Conservation (phyloP, 1,140 invertebrate genomes). For the Chymomyza costata region DNA sequence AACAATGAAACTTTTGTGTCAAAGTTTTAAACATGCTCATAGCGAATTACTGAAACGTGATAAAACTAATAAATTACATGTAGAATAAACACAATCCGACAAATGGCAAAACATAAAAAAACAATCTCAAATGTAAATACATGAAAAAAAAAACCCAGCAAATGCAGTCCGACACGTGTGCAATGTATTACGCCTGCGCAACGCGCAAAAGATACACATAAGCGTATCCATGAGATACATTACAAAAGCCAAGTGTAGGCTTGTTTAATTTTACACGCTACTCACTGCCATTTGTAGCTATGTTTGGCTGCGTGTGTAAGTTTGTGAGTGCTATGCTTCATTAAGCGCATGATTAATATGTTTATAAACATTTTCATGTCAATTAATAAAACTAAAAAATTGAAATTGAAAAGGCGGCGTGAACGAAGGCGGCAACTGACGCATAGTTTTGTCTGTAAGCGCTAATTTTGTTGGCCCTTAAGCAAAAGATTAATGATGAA, state of each 20-base stretch:
- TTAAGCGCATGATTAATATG: constrained; percentile 68
- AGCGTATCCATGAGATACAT: constrained; percentile 6
- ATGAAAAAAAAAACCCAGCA: too few species aligned
- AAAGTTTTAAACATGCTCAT: constrained; percentile 18
- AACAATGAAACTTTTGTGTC: constrained; percentile 23
- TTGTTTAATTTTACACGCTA: constrained; percentile 48
- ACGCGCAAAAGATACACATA: constrained; percentile 31
- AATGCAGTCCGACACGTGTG: constrained; percentile 40
- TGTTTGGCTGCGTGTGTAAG: constrained; percentile 50
- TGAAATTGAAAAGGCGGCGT: constrained; percentile 9
- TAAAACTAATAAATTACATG: constrained; percentile 32
- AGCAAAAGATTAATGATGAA: constrained; percentile 14
- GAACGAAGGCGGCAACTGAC: not conserved
- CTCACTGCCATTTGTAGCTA: constrained; percentile 19
- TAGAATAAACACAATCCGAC: too few species aligned
- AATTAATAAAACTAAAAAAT: constrained; percentile 54
- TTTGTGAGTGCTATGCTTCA: too few species aligned
- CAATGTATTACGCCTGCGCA: constrained; percentile 65
- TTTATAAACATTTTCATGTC: constrained; percentile 70
- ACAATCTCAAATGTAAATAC: too few species aligned
- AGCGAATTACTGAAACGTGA: constrained; percentile 42
- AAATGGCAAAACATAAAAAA: too few species aligned
- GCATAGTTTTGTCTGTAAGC: not conserved
- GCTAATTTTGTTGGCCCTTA: not conserved
- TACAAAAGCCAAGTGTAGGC: constrained; percentile 9